Evolutionary conservation across 2,797 vertebrate genomes (phyloP), one percentile per base, ranked within the genome.

Genomic region (Sebastes vulpes): DNA sequence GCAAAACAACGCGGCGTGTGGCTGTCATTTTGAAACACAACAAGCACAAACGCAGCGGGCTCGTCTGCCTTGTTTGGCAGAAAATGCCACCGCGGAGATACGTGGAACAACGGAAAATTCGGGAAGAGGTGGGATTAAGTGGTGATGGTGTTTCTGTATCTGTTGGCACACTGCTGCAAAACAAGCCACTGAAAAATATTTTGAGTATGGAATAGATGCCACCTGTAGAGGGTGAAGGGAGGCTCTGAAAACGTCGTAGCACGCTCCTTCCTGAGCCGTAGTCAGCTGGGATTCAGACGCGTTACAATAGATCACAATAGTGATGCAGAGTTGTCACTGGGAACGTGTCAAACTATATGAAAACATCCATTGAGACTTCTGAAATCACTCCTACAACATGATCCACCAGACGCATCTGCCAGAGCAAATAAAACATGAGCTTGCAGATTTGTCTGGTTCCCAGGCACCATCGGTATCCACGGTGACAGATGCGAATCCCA

Each of bases 11-110:
- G 42, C n/a, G 61, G 52, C 14, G 54, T 35, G 67, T 57, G 28
- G 32, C 53, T 85, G 82, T 78, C 80, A 50, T 35, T 64, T 75
- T 26, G 18, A 52, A 72, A 52, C 29, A 25, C 54, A 31, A 16
- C 1, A 0, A 25, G 28, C 21, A 25, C 23, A 54, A 25, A 42
- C 0, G 3, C 21, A 25, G 6, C 1, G 3, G 42, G 16, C 2
- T 60, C 0, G 4, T 31, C 14, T 65, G 52, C 52, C 16, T 26
- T 26, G 54, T 42, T 53, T 56, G 69, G 21, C 29, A 48, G 35
- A 46, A 61, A 50, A 53, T 18, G 20, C 25, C 64, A 32, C 72
- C 16, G 1, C 7, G 56, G 64, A 26, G 1, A 4, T 0, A 8
- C n/a, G 12, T 10, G 12, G 20, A 57, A 31, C 2, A 7, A 48